Conservation (phyloP, 2,888 invertebrate species). For the Eilema depressum region DNA sequence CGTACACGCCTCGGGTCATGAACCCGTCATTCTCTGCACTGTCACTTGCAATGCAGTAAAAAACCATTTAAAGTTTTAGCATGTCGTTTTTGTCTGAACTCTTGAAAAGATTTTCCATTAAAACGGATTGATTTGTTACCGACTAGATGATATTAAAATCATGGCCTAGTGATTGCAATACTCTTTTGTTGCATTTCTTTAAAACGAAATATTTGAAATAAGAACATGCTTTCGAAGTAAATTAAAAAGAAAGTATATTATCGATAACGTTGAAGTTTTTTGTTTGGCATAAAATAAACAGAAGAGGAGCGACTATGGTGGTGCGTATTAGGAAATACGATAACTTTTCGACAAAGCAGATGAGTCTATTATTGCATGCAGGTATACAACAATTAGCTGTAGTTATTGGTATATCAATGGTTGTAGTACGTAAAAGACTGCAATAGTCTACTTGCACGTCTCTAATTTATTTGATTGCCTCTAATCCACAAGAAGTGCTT, state of each 20-base stretch:
- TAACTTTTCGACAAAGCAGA: no score
- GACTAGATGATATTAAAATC: conserved; percentile 32
- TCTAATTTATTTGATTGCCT: no score
- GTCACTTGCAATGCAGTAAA: conserved; percentile 29
- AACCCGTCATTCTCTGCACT: conserved; percentile 56
- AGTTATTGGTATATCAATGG: no score
- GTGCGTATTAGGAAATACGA: neutral
- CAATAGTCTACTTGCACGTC: no score
- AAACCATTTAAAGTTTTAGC: conserved; percentile 16
- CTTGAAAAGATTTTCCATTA: conserved; percentile 27
- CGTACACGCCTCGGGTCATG: conserved; percentile 68
- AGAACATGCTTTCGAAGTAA: neutral
- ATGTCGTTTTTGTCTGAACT: conserved; percentile 23
- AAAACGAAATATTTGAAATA: neutral
- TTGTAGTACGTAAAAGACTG: no score
- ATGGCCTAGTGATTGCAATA: conserved; percentile 19
- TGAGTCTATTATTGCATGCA: no score
- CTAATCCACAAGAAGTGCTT: no score
- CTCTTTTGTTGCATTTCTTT: conserved; percentile 21
- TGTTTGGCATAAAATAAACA: conserved; percentile 2
- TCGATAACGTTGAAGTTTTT: neutral
- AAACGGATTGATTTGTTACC: conserved; percentile 39
- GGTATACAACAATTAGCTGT: no score
- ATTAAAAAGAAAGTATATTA: neutral
- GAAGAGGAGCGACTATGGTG: neutral